Evolutionary conservation across 1,140 invertebrate genomes (phyloP), one percentile per base, ranked within the genome.

Genomic region (Solenopsis invicta): DNA sequence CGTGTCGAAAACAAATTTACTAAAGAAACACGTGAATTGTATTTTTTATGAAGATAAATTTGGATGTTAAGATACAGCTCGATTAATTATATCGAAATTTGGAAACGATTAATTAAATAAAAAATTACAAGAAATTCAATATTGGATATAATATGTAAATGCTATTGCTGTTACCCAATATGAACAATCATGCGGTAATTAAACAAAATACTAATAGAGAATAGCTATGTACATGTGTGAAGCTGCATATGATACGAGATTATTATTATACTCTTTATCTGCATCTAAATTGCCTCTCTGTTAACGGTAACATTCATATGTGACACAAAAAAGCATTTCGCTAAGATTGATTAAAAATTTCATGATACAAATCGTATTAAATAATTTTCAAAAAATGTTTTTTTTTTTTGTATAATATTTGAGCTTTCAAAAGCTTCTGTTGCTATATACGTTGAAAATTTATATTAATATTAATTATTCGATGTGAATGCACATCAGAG

Each of bases 181-280:
- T 71, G 5, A 67, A 72, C 37, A 41, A 54, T 66, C 4, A 52
- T 45, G 61, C 21, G 16, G 1, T 81, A 54, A 80, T 56, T 41
- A 5, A 13, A 6, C 12, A 59, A 71, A 59, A n/a, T 16, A 13
- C 10, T 24, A 21, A 71, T 69, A 56, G 18, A 56, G 37, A 80
- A 69, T n/a, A 71, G 34, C 10, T 64, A 41, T 41, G 41, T 8
- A 41, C 21, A 9, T 18, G 13, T n/a, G 12, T 71, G n/a, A 72
- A 16, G 3, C 21, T n/a, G 9, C 16, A 12, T 37, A 37, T 37
- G 6, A 66, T 12, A 37, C 13, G 16, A 66, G 24, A 41, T 56
- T 71, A 71, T 71, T 29, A 81, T 45, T 41, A 5, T 0, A 48
- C 41, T 54, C 54, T 67, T 52, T 56, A 2, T 29, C 34, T 9